Conservation (phyloP, 2,113 vertebrate genomes). For the Symphodus melops region DNA sequence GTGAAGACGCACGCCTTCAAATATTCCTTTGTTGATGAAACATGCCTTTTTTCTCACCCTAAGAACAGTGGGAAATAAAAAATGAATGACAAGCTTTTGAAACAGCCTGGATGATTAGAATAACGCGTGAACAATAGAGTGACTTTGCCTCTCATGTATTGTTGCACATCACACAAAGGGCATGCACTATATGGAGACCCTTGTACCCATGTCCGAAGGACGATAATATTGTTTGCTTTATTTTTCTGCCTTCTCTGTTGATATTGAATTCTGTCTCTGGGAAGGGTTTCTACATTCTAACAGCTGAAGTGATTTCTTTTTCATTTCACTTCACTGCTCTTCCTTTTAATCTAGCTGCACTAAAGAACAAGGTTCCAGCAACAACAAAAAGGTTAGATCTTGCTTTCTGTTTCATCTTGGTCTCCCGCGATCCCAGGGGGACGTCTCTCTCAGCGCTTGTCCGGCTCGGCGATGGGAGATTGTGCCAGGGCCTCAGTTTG, state of each 20-base stretch:
- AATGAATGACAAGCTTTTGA: constrained; percentile 74
- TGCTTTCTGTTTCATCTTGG: constrained; percentile 81
- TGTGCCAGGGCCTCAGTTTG: constrained; percentile 79
- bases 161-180: constrained; percentile 53
- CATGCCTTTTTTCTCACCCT: constrained; percentile 54
- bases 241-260: constrained; percentile 45
- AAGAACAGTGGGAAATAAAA: constrained; percentile 63
- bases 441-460: constrained; percentile 57
- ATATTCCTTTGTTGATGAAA: constrained; percentile 71
- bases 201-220: constrained; percentile 59
- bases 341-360: constrained; percentile 79
- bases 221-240: constrained; percentile 40
- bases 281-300: constrained; percentile 47
- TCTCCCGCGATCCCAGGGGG: constrained; percentile 73
- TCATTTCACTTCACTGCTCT: constrained; percentile 60
- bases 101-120: constrained; percentile 63
- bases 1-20: constrained; percentile 44
- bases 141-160: constrained; percentile 47
- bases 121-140: constrained; percentile 49
- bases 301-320: constrained; percentile 64
- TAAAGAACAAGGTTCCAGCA: constrained; percentile 73
- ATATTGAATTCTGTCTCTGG: constrained; percentile 56
- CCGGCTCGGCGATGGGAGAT: constrained; percentile 73
- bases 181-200: constrained; percentile 42
- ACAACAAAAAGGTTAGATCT: constrained; percentile 80